These are phyloP conservation scores for Watersipora subatra DNA, from an alignment of 1,140 invertebrate genomes.

Conservation along the genomic window DNA sequence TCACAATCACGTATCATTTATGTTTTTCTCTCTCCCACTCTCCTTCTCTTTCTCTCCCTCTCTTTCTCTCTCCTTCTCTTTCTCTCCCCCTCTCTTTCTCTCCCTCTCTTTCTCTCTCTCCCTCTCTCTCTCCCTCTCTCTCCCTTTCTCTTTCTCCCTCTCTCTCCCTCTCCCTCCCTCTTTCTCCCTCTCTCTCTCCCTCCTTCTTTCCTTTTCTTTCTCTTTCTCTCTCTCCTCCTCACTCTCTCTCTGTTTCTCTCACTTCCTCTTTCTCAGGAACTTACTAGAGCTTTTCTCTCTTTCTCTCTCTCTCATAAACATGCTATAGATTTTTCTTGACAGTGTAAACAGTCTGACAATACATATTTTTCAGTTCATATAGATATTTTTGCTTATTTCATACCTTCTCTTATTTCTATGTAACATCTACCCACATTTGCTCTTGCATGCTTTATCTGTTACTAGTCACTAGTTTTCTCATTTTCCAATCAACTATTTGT, in stretches of 20 bases:
- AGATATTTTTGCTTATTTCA: neutral
- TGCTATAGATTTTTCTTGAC: no score
- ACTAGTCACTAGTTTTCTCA: no score
- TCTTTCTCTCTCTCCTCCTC: neutral
- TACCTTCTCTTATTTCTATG: no score
- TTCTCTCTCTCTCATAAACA: neutral
- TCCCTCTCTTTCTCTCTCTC: no score
- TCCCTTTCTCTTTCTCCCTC: neutral
- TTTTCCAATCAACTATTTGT: no score
- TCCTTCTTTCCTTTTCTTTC: neutral
- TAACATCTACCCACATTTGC: no score
- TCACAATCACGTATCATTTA: slow-evolving; percentile 8
- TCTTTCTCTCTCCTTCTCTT: slow-evolving; percentile 8
- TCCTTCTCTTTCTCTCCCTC: no score
- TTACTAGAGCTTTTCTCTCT: neutral
- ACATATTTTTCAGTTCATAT: slow-evolving; percentile 5
- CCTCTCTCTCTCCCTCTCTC: neutral
- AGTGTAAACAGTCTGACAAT: no score
- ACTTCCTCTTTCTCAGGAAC: neutral
- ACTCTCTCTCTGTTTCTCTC: no score
- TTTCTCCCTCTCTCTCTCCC: neutral
- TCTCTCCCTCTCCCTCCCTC: neutral
- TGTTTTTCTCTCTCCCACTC: no score
- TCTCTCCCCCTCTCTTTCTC: slow-evolving; percentile 1
- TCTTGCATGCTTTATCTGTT: no score